A percentile compares a stretch with the other conserved stretches of the same genome.
Conservation (phyloP, 2,113 vertebrate genomes). For the Aphelocoma coerulescens region DNA sequence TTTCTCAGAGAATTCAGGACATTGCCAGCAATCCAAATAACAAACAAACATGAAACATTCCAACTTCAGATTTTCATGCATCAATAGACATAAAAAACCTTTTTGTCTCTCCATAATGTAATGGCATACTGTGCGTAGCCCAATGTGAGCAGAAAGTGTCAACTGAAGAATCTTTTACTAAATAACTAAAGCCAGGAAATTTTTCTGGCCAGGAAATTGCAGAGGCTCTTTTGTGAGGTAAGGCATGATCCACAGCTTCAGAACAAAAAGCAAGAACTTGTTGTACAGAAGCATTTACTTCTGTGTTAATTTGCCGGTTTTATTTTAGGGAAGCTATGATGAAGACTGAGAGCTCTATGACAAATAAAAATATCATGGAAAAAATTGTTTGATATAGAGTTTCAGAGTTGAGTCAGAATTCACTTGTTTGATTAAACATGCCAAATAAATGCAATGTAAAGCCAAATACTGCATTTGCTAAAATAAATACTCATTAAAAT, state of each 20-base stretch:
- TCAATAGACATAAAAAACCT: neutral
- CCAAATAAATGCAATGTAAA: conserved; percentile 38
- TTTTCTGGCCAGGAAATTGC: neutral
- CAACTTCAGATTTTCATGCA: neutral
- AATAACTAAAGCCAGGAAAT: neutral
- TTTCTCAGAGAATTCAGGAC: neutral
- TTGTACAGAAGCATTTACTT: neutral
- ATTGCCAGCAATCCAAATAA: neutral
- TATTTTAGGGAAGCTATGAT: neutral
- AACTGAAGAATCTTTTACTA: neutral
- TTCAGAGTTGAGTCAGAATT: conserved; percentile 11
- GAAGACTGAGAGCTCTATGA: neutral
- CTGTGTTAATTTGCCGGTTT: neutral
- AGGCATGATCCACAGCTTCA: neutral
- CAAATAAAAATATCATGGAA: neutral
- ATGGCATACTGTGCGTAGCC: neutral
- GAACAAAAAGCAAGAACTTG: neutral
- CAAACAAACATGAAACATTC: neutral
- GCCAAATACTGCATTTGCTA: conserved; percentile 53
- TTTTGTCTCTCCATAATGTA: neutral
- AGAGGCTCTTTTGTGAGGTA: neutral
- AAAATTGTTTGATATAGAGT: neutral
- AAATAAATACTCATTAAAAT: conserved; percentile 67
- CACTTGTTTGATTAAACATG: conserved; percentile 39
- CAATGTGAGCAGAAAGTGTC: neutral